A percentile compares a stretch with the other conserved stretches of the same genome.
Conservation (phyloP, 2,113 vertebrate genomes). For the Columbina picui region DNA sequence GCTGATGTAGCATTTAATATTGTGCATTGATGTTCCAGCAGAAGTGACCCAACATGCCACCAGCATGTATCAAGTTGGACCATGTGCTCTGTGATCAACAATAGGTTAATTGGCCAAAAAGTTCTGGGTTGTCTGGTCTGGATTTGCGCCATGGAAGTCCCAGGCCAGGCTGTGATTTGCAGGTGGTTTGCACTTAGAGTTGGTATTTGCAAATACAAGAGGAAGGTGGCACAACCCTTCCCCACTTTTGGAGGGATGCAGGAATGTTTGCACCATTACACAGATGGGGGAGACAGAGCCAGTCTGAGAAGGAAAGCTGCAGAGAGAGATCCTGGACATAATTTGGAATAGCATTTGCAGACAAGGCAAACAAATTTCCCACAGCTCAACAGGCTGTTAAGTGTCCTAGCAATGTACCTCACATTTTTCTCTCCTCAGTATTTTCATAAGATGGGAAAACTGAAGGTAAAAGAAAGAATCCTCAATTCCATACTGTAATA, state of each 20-base stretch:
- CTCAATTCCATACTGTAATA: neutral
- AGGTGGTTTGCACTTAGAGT: neutral
- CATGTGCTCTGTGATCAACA: neutral
- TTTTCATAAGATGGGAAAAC: neutral
- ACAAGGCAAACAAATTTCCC: neutral
- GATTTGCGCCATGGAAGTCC: neutral
- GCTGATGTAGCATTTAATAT: neutral
- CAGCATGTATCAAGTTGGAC: neutral
- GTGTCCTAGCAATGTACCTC: neutral
- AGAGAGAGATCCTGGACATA: neutral
- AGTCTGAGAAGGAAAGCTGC: neutral
- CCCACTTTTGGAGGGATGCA: neutral
- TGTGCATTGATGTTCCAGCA: neutral
- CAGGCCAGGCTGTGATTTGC: neutral
- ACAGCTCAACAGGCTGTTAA: neutral
- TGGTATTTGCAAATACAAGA: neutral
- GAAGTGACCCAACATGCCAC: neutral
- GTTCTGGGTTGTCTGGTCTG: neutral
- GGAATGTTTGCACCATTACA: neutral
- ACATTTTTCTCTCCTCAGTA: neutral
- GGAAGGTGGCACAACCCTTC: neutral
- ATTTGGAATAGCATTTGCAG: neutral
- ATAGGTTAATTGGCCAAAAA: neutral
- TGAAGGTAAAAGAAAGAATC: neutral
- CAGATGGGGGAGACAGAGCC: neutral